Evolutionary conservation across 2,113 vertebrate genomes (phyloP), one percentile per base, ranked within the genome.

Genomic region (Upupa epops): DNA sequence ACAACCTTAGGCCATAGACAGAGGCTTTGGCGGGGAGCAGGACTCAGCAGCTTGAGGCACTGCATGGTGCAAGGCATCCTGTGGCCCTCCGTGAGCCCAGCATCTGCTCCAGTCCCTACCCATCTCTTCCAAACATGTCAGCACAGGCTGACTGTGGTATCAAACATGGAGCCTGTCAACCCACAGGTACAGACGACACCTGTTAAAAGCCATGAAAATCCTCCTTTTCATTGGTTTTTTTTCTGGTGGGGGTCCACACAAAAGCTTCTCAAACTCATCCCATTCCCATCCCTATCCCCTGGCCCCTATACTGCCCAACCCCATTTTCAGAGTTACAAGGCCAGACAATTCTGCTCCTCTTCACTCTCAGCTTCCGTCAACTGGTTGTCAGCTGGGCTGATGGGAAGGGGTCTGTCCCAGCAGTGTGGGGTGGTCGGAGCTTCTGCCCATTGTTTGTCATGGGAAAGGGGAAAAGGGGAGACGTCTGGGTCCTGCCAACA

Each of bases 131-230:
- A 60, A 71, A 36, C 26, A 2, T 1, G 8, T 8, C 2, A 2
- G 31, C 18, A 9, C 0, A 4, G 80, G 59, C 31, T 51, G 59
- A 13, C 37, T 2, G 22, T 21, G 40, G 31, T 1, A 1, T 28
- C 0, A 1, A 32, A 13, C 1, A 7, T 3, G 42, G 40, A 25
- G 8, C 28, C 46, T 1, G 2, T 17, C 32, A 5, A 22, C 58
- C 64, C 22, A 5, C 0, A 22, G 31, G 36, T 72, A 42, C 26
- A 3, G 6, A 8, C 24, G 10, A 14, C 18, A 32, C 21, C 49
- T 75, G 36, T 17, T 49, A 25, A 48, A 72, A 82, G 17, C 64
- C 1, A 66, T 48, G 6, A 13, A 82, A 68, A 75, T 28, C 21
- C 21, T 61, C 2, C 7, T n/a, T 11, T 6, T 36, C 15, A 42